Base-by-base conservation (phyloP, 2,113 vertebrate species). In the Erinaceus europaeus region DNA sequence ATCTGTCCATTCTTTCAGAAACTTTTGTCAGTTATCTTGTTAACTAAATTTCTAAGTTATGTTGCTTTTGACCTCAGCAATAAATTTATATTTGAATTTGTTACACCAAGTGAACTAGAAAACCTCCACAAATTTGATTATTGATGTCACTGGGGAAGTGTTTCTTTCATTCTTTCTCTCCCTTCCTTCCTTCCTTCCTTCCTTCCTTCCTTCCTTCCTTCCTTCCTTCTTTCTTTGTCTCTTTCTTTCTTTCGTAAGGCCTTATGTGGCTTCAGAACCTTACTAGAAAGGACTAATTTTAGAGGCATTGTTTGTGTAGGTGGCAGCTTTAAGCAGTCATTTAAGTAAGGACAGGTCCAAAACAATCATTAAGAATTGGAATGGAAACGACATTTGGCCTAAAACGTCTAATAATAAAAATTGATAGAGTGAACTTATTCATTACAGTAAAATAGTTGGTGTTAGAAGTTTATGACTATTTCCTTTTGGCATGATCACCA, bases 11-110 rank as follows among this genome's bases (percentile, higher is more conserved):
- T 92, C 80, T 91, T 92, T 76, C 23, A 55, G 52, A 80, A 92
- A 95, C 86, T 93, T 96, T 90, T 94, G 79, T 57, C 94, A 89
- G 38, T 91, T 69, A 72, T 72, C 59, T 44, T 93, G 81, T 91
- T 89, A 94, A 92, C 79, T 90, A 82, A 81, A 88, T 81, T 92
- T 94, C 80, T 46, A 73, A 72, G 2, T 84, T 62, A 9, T 9
- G 32, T 55, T 77, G 29, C 55, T 85, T 90, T 76, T 79, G 0
- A 18, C 27, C 75, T 87, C 9, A 29, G 0, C 52, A 90, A 94
- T 95, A 59, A 48, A 72, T 90, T 84, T 91, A 40, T 89, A 90
- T 94, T 92, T 92, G 62, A 44, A 90, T 94, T 92, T 90, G 79
- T 50, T 91, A 40, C 34, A 84, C 62, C 13, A 1, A 69, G 48